These are phyloP conservation scores for Ceuthmochares aereus DNA, from an alignment of 2,113 vertebrate genomes.

Conservation along the genomic window DNA sequence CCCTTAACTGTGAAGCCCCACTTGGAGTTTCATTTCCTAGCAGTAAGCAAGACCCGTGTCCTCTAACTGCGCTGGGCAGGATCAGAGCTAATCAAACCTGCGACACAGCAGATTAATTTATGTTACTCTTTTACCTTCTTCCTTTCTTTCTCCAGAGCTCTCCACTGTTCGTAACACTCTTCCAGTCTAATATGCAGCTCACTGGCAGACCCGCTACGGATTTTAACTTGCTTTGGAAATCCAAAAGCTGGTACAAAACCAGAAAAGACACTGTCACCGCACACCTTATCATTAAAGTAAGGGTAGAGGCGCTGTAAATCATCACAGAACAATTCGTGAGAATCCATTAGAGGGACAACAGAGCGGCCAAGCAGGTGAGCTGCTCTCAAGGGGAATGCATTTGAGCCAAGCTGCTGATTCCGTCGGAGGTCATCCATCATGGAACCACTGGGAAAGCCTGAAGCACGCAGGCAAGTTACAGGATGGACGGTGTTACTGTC, in stretches of 20 bases:
- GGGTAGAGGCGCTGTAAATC: constrained; percentile 74
- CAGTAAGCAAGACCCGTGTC: neutral
- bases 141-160: constrained; percentile 83
- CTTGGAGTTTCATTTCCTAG: neutral
- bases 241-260: constrained; percentile 71
- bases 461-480: constrained; percentile 50
- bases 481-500: constrained; percentile 32
- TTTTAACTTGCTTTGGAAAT: constrained; percentile 76
- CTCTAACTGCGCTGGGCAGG: neutral
- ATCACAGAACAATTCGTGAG: constrained; percentile 57
- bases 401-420: constrained; percentile 63
- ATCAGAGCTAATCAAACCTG: neutral
- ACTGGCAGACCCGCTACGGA: constrained; percentile 68
- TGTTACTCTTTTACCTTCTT: constrained; percentile 80
- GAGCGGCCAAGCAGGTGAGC: constrained; percentile 50
- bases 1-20: neutral
- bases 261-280: constrained; percentile 60
- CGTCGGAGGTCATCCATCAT: constrained; percentile 71
- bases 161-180: constrained; percentile 83
- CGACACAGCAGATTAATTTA: neutral
- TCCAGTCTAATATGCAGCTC: constrained; percentile 79
- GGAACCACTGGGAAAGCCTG: constrained; percentile 66
- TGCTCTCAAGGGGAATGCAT: constrained; percentile 62
- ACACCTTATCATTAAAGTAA: constrained; percentile 68
- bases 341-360: constrained; percentile 72